phyloP scores from a whole-genome alignment of 2,113 vertebrate species.

The Anarrhichthys ocellatus region DNA sequence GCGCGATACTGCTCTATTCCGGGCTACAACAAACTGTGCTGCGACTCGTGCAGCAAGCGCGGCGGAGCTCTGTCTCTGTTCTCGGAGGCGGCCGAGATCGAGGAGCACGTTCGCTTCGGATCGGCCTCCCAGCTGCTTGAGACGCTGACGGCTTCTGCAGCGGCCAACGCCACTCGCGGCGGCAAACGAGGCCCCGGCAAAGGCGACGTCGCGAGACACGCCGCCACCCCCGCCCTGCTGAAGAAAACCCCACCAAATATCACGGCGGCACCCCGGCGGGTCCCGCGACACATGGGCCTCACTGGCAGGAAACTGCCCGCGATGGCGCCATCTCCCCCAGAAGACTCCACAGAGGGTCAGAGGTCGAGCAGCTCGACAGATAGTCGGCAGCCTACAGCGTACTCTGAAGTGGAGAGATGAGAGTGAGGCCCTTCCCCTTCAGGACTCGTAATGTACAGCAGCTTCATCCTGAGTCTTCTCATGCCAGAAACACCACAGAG shows the following conservation, averaged over 20 bases:
- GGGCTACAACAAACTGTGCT: constrained; percentile 94
- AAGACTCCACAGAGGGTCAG: constrained; percentile 14
- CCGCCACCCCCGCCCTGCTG: constrained; percentile 20
- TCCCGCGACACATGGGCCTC: constrained; percentile 38
- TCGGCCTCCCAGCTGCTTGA: constrained; percentile 73
- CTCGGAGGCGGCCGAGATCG: constrained; percentile 78
- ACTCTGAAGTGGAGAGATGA: constrained; percentile 87
- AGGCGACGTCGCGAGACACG: constrained; percentile 31
- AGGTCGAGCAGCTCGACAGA: constrained; percentile 71
- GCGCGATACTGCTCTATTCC: constrained; percentile 96
- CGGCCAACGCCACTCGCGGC: constrained; percentile 58
- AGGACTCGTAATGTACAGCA: constrained; percentile 66
- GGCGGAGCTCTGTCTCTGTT: constrained; percentile 79
- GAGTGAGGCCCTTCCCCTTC: constrained; percentile 26
- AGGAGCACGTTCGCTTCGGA: constrained; percentile 78
- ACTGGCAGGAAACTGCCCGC: constrained; percentile 37
- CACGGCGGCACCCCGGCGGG: constrained; percentile 63
- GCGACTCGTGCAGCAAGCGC: constrained; percentile 90
- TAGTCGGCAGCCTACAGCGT: constrained; percentile 69
- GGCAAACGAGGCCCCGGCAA: constrained; percentile 50
- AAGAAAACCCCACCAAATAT: constrained; percentile 66
- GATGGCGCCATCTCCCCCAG: background rate
- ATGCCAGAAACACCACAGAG: constrained; percentile 55
- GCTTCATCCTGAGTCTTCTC: constrained; percentile 77
- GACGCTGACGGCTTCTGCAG: constrained; percentile 63